These are phyloP conservation scores for Guaruba guarouba DNA, from an alignment of 2,113 vertebrate species.

Conservation along the genomic window DNA sequence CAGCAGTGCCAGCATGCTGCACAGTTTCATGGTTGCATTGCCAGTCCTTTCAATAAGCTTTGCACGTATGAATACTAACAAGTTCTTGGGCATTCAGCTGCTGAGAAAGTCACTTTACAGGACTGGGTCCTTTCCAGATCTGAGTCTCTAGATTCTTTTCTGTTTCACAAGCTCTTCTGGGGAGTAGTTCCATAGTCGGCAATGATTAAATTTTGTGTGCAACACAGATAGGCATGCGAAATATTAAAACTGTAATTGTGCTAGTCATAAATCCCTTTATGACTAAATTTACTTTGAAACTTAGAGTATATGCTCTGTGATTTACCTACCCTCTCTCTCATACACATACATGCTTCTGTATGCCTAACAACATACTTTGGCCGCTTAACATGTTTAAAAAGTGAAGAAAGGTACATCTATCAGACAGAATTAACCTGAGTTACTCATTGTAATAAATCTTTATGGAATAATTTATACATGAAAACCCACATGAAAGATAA, in stretches of 20 bases:
- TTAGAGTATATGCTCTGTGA: neutral
- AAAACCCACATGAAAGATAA: neutral
- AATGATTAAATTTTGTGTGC: neutral
- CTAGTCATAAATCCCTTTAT: neutral
- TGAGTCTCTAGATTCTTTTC: conserved; percentile 25
- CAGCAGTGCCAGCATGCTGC: neutral
- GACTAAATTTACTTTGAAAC: neutral
- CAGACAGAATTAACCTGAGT: neutral
- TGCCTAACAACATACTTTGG: neutral
- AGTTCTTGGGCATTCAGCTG: neutral
- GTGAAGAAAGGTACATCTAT: neutral
- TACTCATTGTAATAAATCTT: neutral
- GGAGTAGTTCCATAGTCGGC: neutral
- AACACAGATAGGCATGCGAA: neutral
- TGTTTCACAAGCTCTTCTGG: neutral
- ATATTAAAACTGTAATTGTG: neutral
- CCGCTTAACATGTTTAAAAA: neutral
- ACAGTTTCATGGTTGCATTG: neutral
- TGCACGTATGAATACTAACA: neutral
- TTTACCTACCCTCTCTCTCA: neutral
- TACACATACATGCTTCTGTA: neutral
- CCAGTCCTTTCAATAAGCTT: neutral
- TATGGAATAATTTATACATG: neutral
- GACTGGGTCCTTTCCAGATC: conserved; percentile 41
- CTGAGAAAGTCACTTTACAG: conserved; percentile 46